phyloP scores from a whole-genome alignment of 2,797 vertebrate genomes.

The Galagoides demidoff region DNA sequence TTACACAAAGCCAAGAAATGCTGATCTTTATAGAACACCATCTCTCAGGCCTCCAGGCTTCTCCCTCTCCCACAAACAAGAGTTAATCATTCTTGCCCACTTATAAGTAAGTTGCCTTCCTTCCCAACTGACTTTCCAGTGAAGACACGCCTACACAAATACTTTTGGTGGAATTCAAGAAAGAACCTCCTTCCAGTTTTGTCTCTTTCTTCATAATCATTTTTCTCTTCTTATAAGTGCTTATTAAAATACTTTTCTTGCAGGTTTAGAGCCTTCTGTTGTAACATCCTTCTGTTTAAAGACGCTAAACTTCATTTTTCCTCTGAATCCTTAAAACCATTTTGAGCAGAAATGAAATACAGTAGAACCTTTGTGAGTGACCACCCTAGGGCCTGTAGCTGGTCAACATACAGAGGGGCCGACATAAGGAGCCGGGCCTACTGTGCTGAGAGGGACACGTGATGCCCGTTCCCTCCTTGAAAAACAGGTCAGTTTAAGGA shows the following conservation, averaged over 20 bases:
- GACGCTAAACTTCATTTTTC: conserved; percentile 27
- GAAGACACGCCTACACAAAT: background rate
- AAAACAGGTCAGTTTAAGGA: too few relatives aligned
- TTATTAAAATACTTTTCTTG: background rate
- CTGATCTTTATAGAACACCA: background rate
- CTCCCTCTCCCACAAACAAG: background rate
- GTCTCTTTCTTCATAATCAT: background rate
- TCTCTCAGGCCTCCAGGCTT: background rate
- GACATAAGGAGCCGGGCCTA: too few relatives aligned
- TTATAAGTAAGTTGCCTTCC: too few relatives aligned
- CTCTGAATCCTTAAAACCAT: background rate
- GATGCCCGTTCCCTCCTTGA: too few relatives aligned
- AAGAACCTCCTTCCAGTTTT: background rate
- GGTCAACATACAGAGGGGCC: too few relatives aligned
- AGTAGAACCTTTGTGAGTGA: too few relatives aligned
- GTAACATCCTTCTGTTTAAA: background rate
- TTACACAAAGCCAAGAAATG: background rate
- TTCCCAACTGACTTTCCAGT: background rate
- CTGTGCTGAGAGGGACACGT: too few relatives aligned
- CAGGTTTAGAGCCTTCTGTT: background rate
- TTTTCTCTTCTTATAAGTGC: background rate
- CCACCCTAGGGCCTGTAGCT: too few relatives aligned
- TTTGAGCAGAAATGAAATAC: background rate
- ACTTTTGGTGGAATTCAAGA: background rate
- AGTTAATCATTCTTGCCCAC: background rate